Evolutionary conservation across 2,888 invertebrate species (phyloP).

Genomic region (Xestia sexstrigata): DNA sequence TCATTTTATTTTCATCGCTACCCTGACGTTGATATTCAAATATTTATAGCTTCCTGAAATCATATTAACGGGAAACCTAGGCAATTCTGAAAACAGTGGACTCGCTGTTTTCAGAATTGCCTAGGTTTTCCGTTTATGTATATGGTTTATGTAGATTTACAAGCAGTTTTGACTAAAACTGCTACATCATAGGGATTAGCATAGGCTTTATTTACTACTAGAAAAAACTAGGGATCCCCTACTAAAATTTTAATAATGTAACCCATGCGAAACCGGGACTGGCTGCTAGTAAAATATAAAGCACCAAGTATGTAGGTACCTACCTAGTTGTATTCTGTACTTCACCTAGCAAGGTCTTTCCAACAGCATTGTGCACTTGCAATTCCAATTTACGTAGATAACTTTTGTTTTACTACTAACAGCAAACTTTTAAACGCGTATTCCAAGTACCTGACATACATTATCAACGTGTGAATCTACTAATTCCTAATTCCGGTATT

Average conservation of each 20-base stretch:
- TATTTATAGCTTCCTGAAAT: neutral
- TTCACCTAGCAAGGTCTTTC: slow-evolving; percentile 7
- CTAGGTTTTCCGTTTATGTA: no score
- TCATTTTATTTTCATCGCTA: neutral
- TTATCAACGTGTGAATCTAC: slow-evolving; percentile 53
- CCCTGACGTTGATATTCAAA: neutral
- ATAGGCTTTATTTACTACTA: no score
- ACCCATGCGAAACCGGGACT: no score
- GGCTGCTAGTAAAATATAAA: neutral
- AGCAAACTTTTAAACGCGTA: slow-evolving; percentile 17
- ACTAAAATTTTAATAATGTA: no score
- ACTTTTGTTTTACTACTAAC: slow-evolving; percentile 42
- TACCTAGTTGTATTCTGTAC: neutral
- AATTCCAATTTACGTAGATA: slow-evolving; percentile 44
- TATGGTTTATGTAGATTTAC: no score
- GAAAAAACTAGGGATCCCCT: no score
- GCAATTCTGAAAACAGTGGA: neutral
- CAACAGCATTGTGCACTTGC: slow-evolving; percentile 36
- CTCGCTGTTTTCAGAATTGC: no score
- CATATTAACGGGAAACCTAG: neutral
- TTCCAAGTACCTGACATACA: slow-evolving; percentile 5
- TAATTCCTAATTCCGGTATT: slow-evolving; percentile 60
- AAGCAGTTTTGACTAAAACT: no score
- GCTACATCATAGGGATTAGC: no score
- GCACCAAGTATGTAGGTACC: neutral